These are phyloP conservation scores for Tribolium freemani DNA, from an alignment of 2,888 invertebrate species.

Conservation along the genomic window DNA sequence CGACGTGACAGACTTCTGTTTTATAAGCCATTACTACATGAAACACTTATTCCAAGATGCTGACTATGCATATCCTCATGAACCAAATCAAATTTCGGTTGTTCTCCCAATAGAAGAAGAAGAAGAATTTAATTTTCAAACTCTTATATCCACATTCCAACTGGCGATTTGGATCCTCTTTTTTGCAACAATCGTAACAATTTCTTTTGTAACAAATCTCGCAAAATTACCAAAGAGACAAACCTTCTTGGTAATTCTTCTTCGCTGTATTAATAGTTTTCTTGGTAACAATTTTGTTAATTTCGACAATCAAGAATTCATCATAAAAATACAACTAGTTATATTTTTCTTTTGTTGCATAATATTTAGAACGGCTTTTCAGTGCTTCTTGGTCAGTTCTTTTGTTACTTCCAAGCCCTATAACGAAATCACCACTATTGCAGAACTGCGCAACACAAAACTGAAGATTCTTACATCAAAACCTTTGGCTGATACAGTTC, in stretches of 20 bases:
- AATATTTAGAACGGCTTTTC: constrained; percentile 17
- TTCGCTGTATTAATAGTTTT: neutral
- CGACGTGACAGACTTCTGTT: constrained; percentile 16
- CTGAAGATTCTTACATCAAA: neutral
- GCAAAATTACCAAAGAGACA: neutral
- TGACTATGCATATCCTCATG: constrained; percentile 17
- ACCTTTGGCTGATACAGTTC: constrained; percentile 1
- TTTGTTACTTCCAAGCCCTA: neutral
- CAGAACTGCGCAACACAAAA: constrained; percentile 6
- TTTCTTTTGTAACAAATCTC: neutral
- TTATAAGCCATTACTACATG: constrained; percentile 27
- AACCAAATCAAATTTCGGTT: neutral
- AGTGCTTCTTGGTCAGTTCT: constrained; percentile 7
- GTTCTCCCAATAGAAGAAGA: too few relatives aligned
- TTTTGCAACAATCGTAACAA: neutral
- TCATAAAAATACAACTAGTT: neutral
- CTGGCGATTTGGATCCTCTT: neutral
- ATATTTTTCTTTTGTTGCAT: constrained; percentile 11
- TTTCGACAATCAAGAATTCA: neutral
- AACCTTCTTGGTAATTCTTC: neutral
- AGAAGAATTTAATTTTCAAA: neutral
- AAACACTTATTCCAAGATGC: constrained; percentile 5
- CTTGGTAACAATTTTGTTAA: neutral
- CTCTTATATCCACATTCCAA: too few relatives aligned
- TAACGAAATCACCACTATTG: neutral